Base-by-base conservation (phyloP, 2,797 vertebrate genomes). In the Pseudochirops cupreus region DNA sequence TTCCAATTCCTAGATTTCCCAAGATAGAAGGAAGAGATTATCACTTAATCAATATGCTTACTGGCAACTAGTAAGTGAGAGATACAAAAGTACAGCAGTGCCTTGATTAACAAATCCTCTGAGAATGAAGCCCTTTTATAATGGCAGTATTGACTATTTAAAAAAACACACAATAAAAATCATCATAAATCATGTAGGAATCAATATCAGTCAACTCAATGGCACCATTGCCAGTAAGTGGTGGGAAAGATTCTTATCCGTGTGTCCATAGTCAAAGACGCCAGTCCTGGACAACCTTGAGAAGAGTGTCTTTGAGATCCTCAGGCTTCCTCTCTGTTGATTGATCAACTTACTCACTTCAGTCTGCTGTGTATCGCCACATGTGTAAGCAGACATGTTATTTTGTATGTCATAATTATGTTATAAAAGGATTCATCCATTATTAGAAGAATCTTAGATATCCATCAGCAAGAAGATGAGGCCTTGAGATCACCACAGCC, bases 381-480 rank as follows among this genome's bases (percentile, higher is more conserved):
- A 39, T 46, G 9, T 11, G 6, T 87, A 26, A 87, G 14, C 39
- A 87, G 21, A 82, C 26, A 82, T 74, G 33, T 16, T 74, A 5
- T 26, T 87, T 87, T 87, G 46, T 87, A 26, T 87, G 39, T 87
- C 62, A 50, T 87, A 87, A 50, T 87, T 46, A 50, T 50, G 2
- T 0, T 46, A 21, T 82, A 87, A 87, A 92, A 90, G 92, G 91
- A 56, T 95, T 96, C 95, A 50, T 94, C 82, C 96, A 31, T 92
- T 28, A 53, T 52, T 87, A 94, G n/a, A 54, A 24, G 94, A 56
- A 92, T 95, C 93, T 96, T 59, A 93, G 90, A 74, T 87, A 46
- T 46, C 39, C 24, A 82, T 24, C 67, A 62, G 87, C 90, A 93
- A 91, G 91, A 87, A 54, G n/a, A 18, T n/a, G n/a, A 24, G 33